These are phyloP conservation scores for Micromesistius poutassou DNA, from an alignment of 2,797 vertebrate species.

Conservation along the genomic window DNA sequence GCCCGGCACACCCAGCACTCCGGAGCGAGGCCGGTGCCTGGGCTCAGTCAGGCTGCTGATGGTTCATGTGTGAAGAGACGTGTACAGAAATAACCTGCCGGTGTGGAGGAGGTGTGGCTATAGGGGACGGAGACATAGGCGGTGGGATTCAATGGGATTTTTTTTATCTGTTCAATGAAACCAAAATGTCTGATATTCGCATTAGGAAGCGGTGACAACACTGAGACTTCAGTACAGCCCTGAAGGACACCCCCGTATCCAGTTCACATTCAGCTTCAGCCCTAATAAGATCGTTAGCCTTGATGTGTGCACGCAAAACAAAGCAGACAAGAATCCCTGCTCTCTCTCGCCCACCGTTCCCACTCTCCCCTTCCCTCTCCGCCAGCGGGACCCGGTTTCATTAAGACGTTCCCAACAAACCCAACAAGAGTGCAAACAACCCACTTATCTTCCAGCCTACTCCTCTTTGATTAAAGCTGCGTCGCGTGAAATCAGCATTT, in stretches of 20 bases:
- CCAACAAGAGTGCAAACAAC: conserved; percentile 12
- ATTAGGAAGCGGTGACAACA: background rate
- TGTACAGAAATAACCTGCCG: no score
- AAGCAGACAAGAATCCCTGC: conserved; percentile 16
- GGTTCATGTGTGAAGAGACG: no score
- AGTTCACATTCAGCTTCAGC: conserved; percentile 29
- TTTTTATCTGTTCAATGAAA: no score
- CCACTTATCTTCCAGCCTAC: conserved; percentile 24
- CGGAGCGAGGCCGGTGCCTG: no score
- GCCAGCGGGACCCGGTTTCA: conserved; percentile 19
- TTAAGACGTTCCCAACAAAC: conserved; percentile 9
- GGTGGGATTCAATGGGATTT: no score
- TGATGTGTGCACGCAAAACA: conserved; percentile 21
- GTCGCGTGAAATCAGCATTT: conserved; percentile 55
- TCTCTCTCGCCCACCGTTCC: conserved; percentile 13
- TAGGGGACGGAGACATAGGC: no score
- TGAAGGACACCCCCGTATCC: background rate
- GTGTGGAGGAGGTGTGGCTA: no score
- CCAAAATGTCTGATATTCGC: background rate
- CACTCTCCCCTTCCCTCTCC: conserved; percentile 8
- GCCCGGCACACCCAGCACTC: no score
- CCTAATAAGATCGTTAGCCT: conserved; percentile 8
- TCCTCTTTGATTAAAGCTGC: conserved; percentile 59
- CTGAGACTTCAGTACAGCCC: background rate
- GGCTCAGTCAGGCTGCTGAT: no score